Percentiles rank a stretch among this genome's conserved stretches.
Evolutionary conservation across 35 echinoderm and acorn worm species (phyloP).

Genomic region (Chiridota heheva): DNA sequence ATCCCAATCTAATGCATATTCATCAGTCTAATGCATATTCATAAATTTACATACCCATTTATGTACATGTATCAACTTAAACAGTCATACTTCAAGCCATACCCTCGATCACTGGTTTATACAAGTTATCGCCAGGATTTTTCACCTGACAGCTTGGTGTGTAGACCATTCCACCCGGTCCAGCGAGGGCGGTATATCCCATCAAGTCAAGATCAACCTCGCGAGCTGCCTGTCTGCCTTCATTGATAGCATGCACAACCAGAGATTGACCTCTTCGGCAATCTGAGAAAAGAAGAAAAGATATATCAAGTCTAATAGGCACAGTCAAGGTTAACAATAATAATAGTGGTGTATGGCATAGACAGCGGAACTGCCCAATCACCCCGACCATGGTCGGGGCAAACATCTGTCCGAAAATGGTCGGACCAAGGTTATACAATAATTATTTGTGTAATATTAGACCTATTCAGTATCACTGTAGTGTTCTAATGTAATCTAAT

Average conservation of each 20-base stretch:
- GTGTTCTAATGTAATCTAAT: not conserved
- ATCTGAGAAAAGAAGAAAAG: constrained; percentile 58
- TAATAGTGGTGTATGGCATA: not conserved
- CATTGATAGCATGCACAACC: constrained; percentile 96
- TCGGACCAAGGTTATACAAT: no score
- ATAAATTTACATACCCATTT: no score
- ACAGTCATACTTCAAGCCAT: constrained; percentile 17
- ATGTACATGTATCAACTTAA: no score
- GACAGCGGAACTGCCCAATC: not conserved
- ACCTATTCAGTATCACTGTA: no score
- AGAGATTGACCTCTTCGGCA: constrained; percentile 93
- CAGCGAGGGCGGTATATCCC: constrained; percentile 81
- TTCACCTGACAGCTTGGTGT: constrained; percentile 55
- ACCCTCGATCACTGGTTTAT: constrained; percentile 32
- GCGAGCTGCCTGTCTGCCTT: constrained; percentile 92
- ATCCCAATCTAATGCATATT: no score
- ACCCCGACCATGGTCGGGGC: no score
- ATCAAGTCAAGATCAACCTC: constrained; percentile 90
- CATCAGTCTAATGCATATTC: no score
- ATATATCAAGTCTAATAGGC: constrained; percentile 1
- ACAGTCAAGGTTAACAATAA: not conserved
- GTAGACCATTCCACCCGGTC: constrained; percentile 89
- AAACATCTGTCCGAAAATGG: no score
- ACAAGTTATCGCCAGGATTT: constrained; percentile 52
- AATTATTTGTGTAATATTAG: not conserved